These are phyloP conservation scores for Drosophila hawaiiensis DNA, from an alignment of 2,888 invertebrate species.

Conservation along the genomic window DNA sequence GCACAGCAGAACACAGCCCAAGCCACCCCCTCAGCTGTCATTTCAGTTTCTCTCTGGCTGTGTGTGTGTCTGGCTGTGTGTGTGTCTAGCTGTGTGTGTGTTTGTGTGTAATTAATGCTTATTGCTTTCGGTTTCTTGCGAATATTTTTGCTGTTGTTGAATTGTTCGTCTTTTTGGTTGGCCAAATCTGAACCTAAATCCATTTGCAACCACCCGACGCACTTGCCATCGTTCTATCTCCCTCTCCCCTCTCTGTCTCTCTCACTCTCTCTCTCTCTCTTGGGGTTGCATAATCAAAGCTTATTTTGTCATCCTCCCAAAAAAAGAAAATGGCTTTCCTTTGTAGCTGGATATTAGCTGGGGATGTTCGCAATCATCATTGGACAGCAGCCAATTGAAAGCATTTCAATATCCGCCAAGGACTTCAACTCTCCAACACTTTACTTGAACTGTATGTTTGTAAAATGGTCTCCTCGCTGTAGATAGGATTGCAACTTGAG, in stretches of 20 bases:
- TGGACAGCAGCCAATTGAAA: slow-evolving; percentile 28
- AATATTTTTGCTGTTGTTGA: slow-evolving; percentile 34
- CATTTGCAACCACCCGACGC: slow-evolving; percentile 34
- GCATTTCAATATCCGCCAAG: background rate
- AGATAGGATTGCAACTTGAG: background rate
- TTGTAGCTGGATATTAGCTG: background rate
- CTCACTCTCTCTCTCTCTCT: too few relatives aligned
- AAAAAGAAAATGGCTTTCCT: slow-evolving; percentile 26
- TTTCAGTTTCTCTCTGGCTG: slow-evolving; percentile 6
- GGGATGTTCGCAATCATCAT: slow-evolving; percentile 20
- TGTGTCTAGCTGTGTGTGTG: background rate
- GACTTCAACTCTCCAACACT: background rate
- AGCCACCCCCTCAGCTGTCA: slow-evolving; percentile 25
- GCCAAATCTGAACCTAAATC: slow-evolving; percentile 37
- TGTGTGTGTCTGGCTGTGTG: background rate
- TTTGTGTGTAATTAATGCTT: slow-evolving; percentile 58
- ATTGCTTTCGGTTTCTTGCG: slow-evolving; percentile 52
- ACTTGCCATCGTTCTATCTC: background rate
- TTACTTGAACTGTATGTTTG: too few relatives aligned
- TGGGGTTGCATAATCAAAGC: slow-evolving; percentile 29
- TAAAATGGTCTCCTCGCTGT: background rate
- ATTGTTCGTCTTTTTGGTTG: slow-evolving; percentile 38
- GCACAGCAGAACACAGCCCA: background rate
- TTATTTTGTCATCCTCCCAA: slow-evolving; percentile 14
- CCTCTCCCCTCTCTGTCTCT: background rate